A percentile compares a stretch with the other conserved stretches of the same genome.
Conservation (phyloP, 2,797 vertebrate genomes). For the Falco naumanni region DNA sequence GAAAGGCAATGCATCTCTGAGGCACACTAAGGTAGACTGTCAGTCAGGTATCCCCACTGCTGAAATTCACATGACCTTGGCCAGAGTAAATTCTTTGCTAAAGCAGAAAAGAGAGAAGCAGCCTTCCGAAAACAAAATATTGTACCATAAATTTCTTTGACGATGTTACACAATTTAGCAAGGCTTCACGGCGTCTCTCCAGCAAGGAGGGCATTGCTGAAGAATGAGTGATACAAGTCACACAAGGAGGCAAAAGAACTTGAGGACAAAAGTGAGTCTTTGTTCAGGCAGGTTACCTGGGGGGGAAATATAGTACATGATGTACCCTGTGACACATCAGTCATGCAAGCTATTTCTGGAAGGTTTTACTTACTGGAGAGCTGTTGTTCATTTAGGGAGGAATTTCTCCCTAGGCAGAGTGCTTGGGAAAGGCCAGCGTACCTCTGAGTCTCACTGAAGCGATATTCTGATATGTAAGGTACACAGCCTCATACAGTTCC, state of each 20-base stretch:
- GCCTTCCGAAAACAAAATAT: neutral
- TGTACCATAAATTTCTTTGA: conserved; percentile 61
- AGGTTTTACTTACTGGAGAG: neutral
- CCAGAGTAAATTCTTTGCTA: conserved; percentile 30
- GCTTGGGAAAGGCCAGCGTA: neutral
- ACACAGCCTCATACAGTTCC: neutral
- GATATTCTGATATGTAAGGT: accelerated
- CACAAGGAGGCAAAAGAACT: conserved; percentile 6
- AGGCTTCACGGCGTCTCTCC: neutral
- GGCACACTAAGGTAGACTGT: neutral
- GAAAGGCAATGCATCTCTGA: conserved; percentile 19
- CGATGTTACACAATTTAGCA: conserved; percentile 24
- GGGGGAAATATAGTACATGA: conserved; percentile 28
- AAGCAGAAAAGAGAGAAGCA: conserved; percentile 35
- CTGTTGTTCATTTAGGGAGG: conserved; percentile 9
- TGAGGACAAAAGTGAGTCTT: conserved; percentile 41
- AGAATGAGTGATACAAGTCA: neutral
- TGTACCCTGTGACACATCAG: conserved; percentile 30
- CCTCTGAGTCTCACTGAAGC: neutral
- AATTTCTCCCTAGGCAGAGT: conserved; percentile 19
- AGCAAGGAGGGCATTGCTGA: conserved; percentile 20
- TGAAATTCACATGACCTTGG: conserved; percentile 40
- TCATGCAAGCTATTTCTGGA: conserved; percentile 40
- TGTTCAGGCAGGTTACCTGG: conserved; percentile 50
- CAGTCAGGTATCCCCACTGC: neutral